Evolutionary conservation across 2,797 vertebrate genomes (phyloP), one percentile per base, ranked within the genome.

Genomic region (Vultur gryphus): DNA sequence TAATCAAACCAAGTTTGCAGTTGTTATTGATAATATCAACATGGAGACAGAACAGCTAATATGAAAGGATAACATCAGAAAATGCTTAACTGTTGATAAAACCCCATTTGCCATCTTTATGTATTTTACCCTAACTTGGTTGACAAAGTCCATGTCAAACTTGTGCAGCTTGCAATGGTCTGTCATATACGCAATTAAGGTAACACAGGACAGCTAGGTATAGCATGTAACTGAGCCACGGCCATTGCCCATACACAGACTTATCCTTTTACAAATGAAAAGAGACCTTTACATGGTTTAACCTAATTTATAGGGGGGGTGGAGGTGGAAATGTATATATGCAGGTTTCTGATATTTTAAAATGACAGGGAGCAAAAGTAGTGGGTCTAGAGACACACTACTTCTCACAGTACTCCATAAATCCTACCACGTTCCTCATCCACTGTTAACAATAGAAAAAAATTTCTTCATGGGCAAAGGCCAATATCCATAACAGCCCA

Each of bases 161-260:
- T 61, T 55, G 24, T 18, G 28, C 46, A 76, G 64, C 24, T 54
- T 43, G 29, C 43, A 78, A 15, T 7, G 16, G 37, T 39, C 20
- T n/a, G 20, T 44, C 43, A 77, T 5, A 26, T 8, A 49, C 0
- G 1, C 41, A 37, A 33, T 19, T 43, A 59, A 61, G 5, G 12
- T 43, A 85, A 48, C 6, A 20, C 11, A 35, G 7, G 28, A 31
- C 19, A 69, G 37, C 15, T 5, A 62, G 29, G 25, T 17, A 57
- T 4, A 55, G 67, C 2, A 1, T 3, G 9, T 21, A 37, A 69
- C 48, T 9, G 29, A 46, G 48, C 24, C 25, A 24, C 0, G 2
- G 41, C 51, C 72, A 43, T 15, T 37, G 16, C 15, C 29, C 48
- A 21, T 11, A 23, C 10, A 19, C 20, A 59, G 18, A 13, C 16